Percentiles rank a stretch among this genome's conserved stretches.
These are phyloP conservation scores for Cheirogaleus medius DNA, from an alignment of 2,113 vertebrate genomes.

Conservation along the genomic window DNA sequence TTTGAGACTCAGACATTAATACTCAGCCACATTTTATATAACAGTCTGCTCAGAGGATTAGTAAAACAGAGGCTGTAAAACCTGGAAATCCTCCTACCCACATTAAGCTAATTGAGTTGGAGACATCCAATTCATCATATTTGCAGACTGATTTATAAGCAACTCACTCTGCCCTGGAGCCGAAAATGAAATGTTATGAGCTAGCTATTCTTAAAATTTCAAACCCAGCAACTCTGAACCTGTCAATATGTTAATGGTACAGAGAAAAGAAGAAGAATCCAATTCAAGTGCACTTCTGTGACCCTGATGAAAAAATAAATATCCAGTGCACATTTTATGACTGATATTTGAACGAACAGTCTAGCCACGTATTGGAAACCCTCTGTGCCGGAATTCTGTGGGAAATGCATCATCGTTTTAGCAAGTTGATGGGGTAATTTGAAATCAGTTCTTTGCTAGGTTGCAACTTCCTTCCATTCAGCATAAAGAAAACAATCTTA, in stretches of 20 bases:
- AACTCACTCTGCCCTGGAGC: constrained; percentile 62
- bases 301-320: constrained; percentile 53
- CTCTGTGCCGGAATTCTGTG: background rate
- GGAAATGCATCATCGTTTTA: constrained; percentile 45
- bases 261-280: constrained; percentile 29
- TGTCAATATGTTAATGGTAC: constrained; percentile 58
- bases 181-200: constrained; percentile 68
- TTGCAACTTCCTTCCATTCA: constrained; percentile 29
- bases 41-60: constrained; percentile 60
- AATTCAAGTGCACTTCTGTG: constrained; percentile 11
- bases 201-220: constrained; percentile 61
- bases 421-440: constrained; percentile 35
- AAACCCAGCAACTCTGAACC: constrained; percentile 50
- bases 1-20: constrained; percentile 9
- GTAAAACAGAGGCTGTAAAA: constrained; percentile 61
- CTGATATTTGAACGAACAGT: constrained; percentile 12
- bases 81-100: constrained; percentile 65
- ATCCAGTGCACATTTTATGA: constrained; percentile 35
- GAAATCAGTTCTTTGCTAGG: constrained; percentile 32
- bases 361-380: background rate
- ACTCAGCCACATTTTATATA: constrained; percentile 67
- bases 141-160: constrained; percentile 77
- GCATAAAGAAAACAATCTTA: constrained; percentile 52
- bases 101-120: constrained; percentile 76
- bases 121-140: constrained; percentile 78